A percentile compares a stretch with the other conserved stretches of the same genome.
These are phyloP conservation scores for Alviniconcha strummeri DNA, from an alignment of 2,888 invertebrate genomes.

Conservation along the genomic window DNA sequence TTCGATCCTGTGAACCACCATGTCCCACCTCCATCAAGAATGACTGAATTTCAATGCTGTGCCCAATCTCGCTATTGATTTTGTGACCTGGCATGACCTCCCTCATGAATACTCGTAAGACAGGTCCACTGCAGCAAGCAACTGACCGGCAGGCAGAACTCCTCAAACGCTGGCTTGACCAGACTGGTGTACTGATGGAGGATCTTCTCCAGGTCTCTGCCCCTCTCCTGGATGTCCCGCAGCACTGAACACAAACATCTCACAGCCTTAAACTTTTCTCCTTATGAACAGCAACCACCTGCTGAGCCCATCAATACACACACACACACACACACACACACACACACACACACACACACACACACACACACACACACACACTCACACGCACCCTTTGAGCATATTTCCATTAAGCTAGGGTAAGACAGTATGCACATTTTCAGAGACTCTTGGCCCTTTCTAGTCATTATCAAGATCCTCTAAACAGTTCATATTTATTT, in stretches of 20 bases:
- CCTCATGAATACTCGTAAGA: no score
- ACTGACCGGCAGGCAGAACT: slow-evolving; percentile 96
- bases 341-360: slow-evolving; percentile 8
- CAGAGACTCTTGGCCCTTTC: no score
- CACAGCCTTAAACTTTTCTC: background rate
- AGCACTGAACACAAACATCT: slow-evolving; percentile 81
- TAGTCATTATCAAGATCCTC: no score
- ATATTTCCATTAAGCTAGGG: no score
- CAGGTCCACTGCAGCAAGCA: background rate
- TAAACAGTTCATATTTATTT: no score
- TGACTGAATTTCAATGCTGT: no score
- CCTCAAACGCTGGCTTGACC: slow-evolving; percentile 99
- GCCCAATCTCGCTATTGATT: no score
- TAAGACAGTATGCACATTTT: no score
- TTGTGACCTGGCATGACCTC: no score
- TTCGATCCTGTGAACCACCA: no score
- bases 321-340: slow-evolving; percentile 11
- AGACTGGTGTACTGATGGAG: slow-evolving; percentile 97
- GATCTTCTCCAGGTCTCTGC: slow-evolving; percentile 94
- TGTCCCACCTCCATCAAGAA: no score
- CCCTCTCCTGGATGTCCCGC: slow-evolving; percentile 95
- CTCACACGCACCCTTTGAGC: background rate
- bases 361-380: slow-evolving; percentile 12
- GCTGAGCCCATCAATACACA: background rate
- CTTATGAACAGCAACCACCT: background rate